Evolutionary conservation across 2,888 invertebrate species (phyloP), one percentile per base, ranked within the genome.

Genomic region (Aphrophora alni): DNA sequence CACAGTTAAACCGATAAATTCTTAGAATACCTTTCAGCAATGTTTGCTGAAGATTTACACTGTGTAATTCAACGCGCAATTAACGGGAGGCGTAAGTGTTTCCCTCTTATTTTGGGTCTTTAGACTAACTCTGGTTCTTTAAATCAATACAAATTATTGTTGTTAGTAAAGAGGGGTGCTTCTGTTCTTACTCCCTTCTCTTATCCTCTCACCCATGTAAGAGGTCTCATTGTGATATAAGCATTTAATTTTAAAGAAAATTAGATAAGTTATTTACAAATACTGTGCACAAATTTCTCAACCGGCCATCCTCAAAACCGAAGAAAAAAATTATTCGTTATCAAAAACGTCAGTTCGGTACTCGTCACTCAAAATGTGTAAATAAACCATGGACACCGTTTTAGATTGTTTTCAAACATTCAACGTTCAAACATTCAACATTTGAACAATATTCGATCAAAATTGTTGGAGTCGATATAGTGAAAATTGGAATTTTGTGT

Each of bases 111-210:
- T 59, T 21, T 2, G 21, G 21, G 5, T 59, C 59, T 59, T 59
- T 59, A 59, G 59, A 21, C 59, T 5, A 59, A 59, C 59, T 59
- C 59, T n/a, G 59, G 21, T 59, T 59, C 59, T 59, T 59, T 21
- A 59, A 59, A 59, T 59, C 59, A 59, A 59, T 59, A 59, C 59
- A 59, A 59, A 59, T 59, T 59, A 59, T 59, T 59, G 59, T 59
- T 59, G 59, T 59, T 59, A 59, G 59, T 59, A 59, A n/a, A 59
- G 59, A 59, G 59, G 59, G 59, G 59, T 59, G 59, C 59, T n/a
- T 21, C 59, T n/a, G 59, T 21, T 59, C n/a, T n/a, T 21, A 12
- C 59, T 59, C 59, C 59, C 10, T 10, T 21, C 21, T 21, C 59
- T 21, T 3, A 2, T 21, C 21, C 59, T n/a, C 59, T 2, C 21